Evolutionary conservation across 2,113 vertebrate species (phyloP), one percentile per base, ranked within the genome.

Genomic region (Poecile atricapillus): DNA sequence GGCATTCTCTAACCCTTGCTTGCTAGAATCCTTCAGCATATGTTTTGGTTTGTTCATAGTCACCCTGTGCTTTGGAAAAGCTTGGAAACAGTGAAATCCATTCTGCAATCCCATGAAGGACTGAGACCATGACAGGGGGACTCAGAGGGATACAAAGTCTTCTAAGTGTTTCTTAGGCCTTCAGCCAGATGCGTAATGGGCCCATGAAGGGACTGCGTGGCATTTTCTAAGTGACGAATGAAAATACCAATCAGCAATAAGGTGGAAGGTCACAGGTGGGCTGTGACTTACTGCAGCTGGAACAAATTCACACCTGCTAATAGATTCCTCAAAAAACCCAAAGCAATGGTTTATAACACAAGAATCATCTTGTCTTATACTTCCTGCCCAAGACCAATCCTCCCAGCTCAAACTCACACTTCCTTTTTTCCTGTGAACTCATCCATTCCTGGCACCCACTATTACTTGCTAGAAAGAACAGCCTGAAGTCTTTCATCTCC

Each of bases 101-200:
- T 50, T 69, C n/a, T 65, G 17, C 21, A 43, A 12, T 58, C 16
- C 30, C 31, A 6, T 25, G 18, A 52, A 16, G 11, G 10, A 41
- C 53, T 79, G 28, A 69, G 44, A 41, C 12, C 9, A 27, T 0
- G 0, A 19, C 15, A 62, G 20, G 47, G 37, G 2, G 5, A 15
- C 28, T 68, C 43, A n/a, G 5, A 46, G 15, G 14, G 12, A 3
- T 35, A 21, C 19, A 28, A 11, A 33, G 0, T 58, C 35, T 73
- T 65, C 20, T 39, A 13, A 31, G 24, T 18, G 10, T 39, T 69
- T 27, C 11, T 60, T 33, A 8, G 9, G 19, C 10, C 35, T 79
- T 81, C 63, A 41, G 1, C 4, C 10, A 67, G 44, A 19, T 0
- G 1, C 11, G 27, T 13, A 11, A 64, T 0, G 1, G 11, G 30